Evolutionary conservation across 2,113 vertebrate genomes (phyloP).

Genomic region (Megalops atlanticus): DNA sequence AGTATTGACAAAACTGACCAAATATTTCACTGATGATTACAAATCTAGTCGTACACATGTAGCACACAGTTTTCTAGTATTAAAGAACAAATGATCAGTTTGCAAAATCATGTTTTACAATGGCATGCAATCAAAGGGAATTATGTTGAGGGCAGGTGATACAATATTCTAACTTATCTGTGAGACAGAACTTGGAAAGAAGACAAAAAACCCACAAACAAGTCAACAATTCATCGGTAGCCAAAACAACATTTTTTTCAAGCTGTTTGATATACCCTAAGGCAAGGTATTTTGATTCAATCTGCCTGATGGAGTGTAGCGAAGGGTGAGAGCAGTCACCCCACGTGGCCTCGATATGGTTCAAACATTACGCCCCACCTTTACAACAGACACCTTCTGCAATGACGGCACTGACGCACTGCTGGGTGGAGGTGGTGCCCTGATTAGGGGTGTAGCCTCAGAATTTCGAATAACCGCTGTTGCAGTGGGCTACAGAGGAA

Average conservation of each 20-base stretch:
- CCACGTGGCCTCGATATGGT: background rate
- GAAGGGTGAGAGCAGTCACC: background rate
- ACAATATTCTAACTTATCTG: no score
- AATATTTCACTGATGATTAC: background rate
- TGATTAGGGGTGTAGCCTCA: conserved; percentile 69
- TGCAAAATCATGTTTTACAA: background rate
- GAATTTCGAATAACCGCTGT: conserved; percentile 66
- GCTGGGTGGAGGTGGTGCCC: conserved; percentile 58
- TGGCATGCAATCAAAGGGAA: background rate
- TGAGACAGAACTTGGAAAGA: no score
- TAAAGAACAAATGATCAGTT: no score
- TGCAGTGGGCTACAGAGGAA: conserved; percentile 65
- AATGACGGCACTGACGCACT: conserved; percentile 60
- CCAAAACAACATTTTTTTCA: background rate
- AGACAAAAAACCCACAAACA: no score
- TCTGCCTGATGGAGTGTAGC: no score
- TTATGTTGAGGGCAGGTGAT: background rate
- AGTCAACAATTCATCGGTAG: background rate
- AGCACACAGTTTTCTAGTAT: background rate
- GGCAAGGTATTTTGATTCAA: no score
- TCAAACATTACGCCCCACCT: conserved; percentile 58
- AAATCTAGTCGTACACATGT: background rate
- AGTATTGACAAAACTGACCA: no score
- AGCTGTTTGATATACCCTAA: no score
- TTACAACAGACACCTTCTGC: conserved; percentile 67